A percentile compares a stretch with the other conserved stretches of the same genome.
phyloP scores from a whole-genome alignment of 2,888 invertebrate species.

The Hydrotaea diabolus region DNA sequence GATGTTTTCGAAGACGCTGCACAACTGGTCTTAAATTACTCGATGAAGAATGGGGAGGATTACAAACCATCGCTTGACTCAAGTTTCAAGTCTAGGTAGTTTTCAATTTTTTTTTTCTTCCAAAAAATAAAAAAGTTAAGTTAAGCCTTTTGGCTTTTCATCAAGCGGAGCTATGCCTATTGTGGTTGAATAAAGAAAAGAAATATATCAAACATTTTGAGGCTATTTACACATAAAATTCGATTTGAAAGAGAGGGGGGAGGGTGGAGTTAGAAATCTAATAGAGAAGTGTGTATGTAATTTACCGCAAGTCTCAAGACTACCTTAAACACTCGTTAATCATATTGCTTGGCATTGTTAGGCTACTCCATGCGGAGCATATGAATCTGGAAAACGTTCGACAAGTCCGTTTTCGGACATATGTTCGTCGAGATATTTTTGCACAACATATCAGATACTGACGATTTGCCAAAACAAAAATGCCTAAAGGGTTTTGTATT shows the following conservation, averaged over 20 bases:
- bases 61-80: no score
- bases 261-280: background rate
- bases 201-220: constrained; percentile 8
- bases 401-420: constrained; percentile 1
- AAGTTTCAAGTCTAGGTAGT: no score
- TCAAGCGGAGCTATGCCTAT: no score
- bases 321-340: constrained; percentile 44
- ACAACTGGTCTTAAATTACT: no score
- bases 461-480: constrained; percentile 44
- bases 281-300: background rate
- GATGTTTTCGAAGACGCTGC: no score
- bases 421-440: background rate
- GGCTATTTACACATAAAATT: constrained; percentile 30
- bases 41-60: no score
- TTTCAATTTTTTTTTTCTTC: no score
- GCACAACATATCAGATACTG: constrained; percentile 14
- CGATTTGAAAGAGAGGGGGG: constrained; percentile 30
- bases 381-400: background rate
- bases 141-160: no score
- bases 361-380: constrained; percentile 9
- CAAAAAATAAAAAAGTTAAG: background rate
- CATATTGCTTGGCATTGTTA: constrained; percentile 19
- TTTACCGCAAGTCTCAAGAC: no score
- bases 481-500: constrained; percentile 49
- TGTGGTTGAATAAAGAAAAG: background rate